Base-by-base conservation (phyloP, 2,113 vertebrate species). In the Leucoraja erinaceus region DNA sequence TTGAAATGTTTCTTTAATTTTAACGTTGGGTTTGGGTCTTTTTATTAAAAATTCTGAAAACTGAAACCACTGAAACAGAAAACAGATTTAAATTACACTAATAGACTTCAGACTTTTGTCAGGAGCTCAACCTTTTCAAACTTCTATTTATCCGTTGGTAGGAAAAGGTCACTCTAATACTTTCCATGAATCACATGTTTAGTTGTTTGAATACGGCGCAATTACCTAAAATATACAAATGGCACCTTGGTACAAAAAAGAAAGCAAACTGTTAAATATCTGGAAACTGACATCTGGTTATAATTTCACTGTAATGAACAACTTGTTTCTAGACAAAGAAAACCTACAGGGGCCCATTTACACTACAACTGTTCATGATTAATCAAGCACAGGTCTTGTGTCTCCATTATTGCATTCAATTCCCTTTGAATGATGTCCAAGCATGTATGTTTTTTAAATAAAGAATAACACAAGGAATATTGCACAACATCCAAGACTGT, bases 271-370 rank as follows among this genome's bases (percentile, higher is more conserved):
- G 33, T 33, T 72, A 90, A 91, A 91, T 68, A 96, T 95, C 96
- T 94, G 95, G 95, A 95, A 95, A 95, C 94, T 94, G 93, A 95
- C 96, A 97, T 95, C 96, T 97, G 96, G 95, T 94, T 95, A 93
- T 93, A 93, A 95, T 97, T 94, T 96, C 94, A 94, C 94, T 94
- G 94, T 94, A 96, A 94, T 94, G 95, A 95, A 93, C 86, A 93
- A 93, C 93, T 93, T 93, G 90, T n/a, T 78, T 56, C 94, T 93
- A 86, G 93, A 93, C 93, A 78, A 94, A 94, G 78, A 33, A 94
- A 95, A 94, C 93, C 96, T 95, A 94, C 93, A 93, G 95, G 94
- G 96, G 94, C 94, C 95, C 94, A 93, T 93, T 95, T 78, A 94
- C 77, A 93, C 95, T 84, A 93, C 93, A 95, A 95, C 79, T 94